Evolutionary conservation across 2,113 vertebrate genomes (phyloP).

Genomic region (Urocitellus parryii): DNA sequence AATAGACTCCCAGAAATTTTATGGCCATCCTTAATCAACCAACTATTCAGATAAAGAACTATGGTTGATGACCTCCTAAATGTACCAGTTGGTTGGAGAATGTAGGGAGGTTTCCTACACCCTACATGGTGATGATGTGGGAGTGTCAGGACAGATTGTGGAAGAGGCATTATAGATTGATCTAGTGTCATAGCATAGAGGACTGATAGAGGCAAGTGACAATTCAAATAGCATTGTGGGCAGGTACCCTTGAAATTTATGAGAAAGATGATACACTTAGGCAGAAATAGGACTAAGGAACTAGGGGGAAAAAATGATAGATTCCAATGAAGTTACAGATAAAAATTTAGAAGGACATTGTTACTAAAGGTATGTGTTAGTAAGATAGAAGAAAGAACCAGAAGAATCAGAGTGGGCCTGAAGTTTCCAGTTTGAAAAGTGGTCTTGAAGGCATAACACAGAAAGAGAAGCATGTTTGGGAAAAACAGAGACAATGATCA

Average conservation of each 20-base stretch:
- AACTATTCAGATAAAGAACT: background rate
- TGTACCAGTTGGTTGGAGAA: background rate
- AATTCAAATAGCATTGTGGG: background rate
- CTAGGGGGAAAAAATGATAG: background rate
- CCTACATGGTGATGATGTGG: background rate
- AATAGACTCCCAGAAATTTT: background rate
- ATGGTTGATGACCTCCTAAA: background rate
- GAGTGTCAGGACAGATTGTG: background rate
- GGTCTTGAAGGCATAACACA: background rate
- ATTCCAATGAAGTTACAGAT: background rate
- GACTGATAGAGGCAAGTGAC: background rate
- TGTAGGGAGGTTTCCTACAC: background rate
- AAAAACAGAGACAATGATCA: background rate
- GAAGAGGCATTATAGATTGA: background rate
- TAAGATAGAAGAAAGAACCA: background rate
- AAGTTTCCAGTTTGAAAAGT: constrained; percentile 7
- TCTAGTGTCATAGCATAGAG: background rate
- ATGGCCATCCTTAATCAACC: background rate
- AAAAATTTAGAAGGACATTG: background rate
- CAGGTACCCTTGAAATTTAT: background rate
- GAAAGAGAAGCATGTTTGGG: background rate
- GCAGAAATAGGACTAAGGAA: background rate
- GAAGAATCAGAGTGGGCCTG: background rate
- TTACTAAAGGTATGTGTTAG: background rate
- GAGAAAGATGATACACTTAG: background rate